Base-by-base conservation (phyloP, 2,113 vertebrate species). In the Agelaius tricolor region DNA sequence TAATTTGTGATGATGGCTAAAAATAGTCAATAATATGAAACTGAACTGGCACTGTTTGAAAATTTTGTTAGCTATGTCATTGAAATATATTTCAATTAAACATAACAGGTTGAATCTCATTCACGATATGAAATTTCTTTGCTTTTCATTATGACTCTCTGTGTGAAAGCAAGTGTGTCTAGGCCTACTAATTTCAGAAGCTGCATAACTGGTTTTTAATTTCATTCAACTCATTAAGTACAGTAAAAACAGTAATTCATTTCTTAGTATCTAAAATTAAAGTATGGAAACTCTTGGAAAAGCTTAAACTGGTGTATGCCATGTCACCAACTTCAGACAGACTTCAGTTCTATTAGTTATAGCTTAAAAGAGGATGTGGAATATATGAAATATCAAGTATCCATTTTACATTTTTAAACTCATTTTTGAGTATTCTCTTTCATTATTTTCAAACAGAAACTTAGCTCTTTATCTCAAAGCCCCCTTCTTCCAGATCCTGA, bases 11-110 rank as follows among this genome's bases (percentile, higher is more conserved):
- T 11, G 8, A 15, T 81, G 27, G 68, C 11, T 47, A 74, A 46
- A 71, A 72, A 33, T 7, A 91, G 18, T 55, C 13, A 67, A 46
- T 33, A 84, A 43, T 14, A 58, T 24, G 20, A 76, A 80, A 81
- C 4, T 30, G 22, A 86, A 59, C 11, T 31, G 9, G 30, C 23
- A 33, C 6, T 66, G 51, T 66, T 57, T 46, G 35, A 88, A 90
- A 81, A 73, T 55, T n/a, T 71, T 68, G 13, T 59, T 82, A 68
- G 10, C n/a, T 65, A 13, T 54, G 27, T 35, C 43, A 59, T 6
- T 95, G 65, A 84, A 93, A 71, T 67, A 54, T 28, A 74, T 66
- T 92, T 83, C 35, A 83, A 62, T 80, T 90, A 93, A 69, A 69
- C 13, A 11, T 37, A 85, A 55, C 26, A 87, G 43, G 62, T 59